These are phyloP conservation scores for Lagopus muta DNA, from an alignment of 2,113 vertebrate genomes.

Conservation along the genomic window DNA sequence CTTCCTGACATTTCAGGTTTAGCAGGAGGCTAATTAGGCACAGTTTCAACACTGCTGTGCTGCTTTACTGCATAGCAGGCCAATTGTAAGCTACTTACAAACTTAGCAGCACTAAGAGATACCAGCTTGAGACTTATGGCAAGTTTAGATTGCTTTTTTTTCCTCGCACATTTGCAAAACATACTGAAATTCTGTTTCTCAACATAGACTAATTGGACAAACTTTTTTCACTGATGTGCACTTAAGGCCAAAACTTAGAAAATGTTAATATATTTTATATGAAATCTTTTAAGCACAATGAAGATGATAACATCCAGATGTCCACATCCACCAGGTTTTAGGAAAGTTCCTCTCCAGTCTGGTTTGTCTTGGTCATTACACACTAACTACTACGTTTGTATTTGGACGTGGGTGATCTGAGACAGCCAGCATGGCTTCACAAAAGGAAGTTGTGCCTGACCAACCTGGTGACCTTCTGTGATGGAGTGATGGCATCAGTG, in stretches of 20 bases:
- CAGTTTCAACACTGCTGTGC: constrained; percentile 38
- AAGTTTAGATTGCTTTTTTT: constrained; percentile 52
- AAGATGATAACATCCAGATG: constrained; percentile 41
- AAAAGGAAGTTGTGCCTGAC: too few relatives aligned
- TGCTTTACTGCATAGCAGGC: constrained; percentile 44
- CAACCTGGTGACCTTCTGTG: too few relatives aligned
- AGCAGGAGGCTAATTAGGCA: constrained; percentile 76
- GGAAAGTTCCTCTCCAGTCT: neutral
- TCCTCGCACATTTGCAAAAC: constrained; percentile 37
- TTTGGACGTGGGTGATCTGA: neutral
- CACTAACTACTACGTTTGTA: neutral
- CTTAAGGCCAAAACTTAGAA: constrained; percentile 53
- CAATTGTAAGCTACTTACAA: constrained; percentile 52
- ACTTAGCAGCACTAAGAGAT: constrained; percentile 60
- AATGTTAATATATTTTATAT: constrained; percentile 1
- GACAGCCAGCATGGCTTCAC: too few relatives aligned
- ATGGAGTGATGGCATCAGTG: too few relatives aligned
- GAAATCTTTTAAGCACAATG: constrained; percentile 14
- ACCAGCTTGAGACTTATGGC: constrained; percentile 51
- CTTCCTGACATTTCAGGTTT: constrained; percentile 69
- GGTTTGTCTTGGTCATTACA: neutral
- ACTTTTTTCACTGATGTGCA: constrained; percentile 14
- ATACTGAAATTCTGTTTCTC: constrained; percentile 32
- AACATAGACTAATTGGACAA: constrained; percentile 49
- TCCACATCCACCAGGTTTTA: neutral